phyloP scores from a whole-genome alignment of 1,140 invertebrate genomes.

The Temnothorax nylanderi region DNA sequence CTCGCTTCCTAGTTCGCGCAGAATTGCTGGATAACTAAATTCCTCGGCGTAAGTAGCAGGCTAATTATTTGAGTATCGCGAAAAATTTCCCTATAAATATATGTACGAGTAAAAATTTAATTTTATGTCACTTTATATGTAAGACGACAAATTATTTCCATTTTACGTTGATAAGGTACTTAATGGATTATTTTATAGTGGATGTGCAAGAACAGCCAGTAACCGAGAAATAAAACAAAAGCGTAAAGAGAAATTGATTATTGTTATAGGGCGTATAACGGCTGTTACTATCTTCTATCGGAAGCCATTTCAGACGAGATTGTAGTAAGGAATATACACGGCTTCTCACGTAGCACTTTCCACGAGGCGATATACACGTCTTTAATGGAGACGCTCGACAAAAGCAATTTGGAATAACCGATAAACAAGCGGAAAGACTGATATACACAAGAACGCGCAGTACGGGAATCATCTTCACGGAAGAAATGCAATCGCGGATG shows the following conservation, averaged over 20 bases:
- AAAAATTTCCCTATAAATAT: background rate
- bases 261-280: background rate
- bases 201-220: background rate
- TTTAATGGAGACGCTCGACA: constrained; percentile 9
- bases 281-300: background rate
- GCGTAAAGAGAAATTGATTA: background rate
- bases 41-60: background rate
- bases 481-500: constrained; percentile 3
- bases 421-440: constrained; percentile 6
- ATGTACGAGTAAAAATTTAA: background rate
- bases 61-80: background rate
- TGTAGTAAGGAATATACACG: background rate
- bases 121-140: background rate
- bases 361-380: background rate
- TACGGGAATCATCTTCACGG: background rate
- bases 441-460: background rate
- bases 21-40: constrained; percentile 7
- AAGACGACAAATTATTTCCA: background rate
- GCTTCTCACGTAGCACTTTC: background rate
- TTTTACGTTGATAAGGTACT: background rate
- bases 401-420: constrained; percentile 27
- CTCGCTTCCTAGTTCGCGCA: constrained; percentile 18
- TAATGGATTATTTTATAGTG: background rate
- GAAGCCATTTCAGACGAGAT: background rate
- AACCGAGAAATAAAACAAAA: background rate